Evolutionary conservation across 2,888 invertebrate species (phyloP).

Genomic region (Cephonodes hylas): DNA sequence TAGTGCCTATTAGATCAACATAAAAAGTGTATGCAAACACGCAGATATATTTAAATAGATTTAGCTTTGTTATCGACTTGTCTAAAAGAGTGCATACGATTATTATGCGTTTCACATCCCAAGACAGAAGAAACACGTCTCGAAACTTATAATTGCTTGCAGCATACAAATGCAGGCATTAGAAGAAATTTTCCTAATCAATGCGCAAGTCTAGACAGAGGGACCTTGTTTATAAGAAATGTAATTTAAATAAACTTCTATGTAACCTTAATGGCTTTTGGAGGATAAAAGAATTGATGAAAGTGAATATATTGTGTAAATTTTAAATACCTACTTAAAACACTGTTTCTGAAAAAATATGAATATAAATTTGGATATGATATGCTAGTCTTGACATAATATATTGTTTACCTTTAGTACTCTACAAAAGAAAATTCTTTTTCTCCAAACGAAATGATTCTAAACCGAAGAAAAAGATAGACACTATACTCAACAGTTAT

Average conservation of each 20-base stretch:
- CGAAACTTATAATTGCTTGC: neutral
- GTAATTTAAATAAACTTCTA: neutral
- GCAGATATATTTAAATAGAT: neutral
- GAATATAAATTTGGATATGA: too few relatives aligned
- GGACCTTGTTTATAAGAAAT: constrained; percentile 1
- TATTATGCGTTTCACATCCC: constrained; percentile 8
- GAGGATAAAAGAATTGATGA: neutral
- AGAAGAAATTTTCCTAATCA: constrained; percentile 11
- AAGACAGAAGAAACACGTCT: constrained; percentile 12
- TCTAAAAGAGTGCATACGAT: constrained; percentile 6
- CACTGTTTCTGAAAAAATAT: too few relatives aligned
- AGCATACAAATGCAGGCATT: constrained; percentile 13
- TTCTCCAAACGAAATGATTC: too few relatives aligned
- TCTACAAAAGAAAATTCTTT: too few relatives aligned
- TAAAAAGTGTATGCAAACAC: neutral
- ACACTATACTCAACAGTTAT: too few relatives aligned
- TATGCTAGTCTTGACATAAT: too few relatives aligned
- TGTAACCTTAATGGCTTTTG: neutral
- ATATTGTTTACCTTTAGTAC: too few relatives aligned
- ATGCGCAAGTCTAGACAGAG: constrained; percentile 6
- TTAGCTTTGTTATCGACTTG: neutral
- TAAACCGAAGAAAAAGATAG: too few relatives aligned
- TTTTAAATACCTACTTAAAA: too few relatives aligned
- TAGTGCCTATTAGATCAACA: neutral
- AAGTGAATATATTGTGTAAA: neutral